phyloP scores from a whole-genome alignment of 64 coral and sea anemone genomes.

The Astreopora myriophthalma region DNA sequence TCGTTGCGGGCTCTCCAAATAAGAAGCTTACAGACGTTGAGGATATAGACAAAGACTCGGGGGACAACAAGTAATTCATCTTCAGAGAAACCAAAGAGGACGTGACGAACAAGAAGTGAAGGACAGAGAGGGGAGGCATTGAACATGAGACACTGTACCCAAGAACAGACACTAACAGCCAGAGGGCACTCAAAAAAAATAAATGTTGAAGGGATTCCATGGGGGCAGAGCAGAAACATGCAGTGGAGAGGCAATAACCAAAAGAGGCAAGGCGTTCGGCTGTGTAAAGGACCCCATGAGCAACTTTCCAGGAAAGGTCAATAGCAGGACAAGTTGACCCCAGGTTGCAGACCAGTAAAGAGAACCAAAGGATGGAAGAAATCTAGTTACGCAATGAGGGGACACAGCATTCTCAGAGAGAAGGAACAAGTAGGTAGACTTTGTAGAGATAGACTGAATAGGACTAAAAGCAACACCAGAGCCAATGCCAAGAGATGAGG shows the following conservation, averaged over 20 bases:
- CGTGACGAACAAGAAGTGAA: background rate
- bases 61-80: background rate
- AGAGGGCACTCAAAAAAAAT: no score
- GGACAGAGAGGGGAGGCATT: background rate
- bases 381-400: background rate
- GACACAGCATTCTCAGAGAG: background rate
- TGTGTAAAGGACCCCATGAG: background rate
- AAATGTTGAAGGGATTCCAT: no score
- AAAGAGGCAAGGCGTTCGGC: background rate
- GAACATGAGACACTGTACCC: background rate
- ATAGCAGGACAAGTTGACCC: no score
- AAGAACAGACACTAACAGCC: background rate
- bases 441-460: background rate
- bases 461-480: no score
- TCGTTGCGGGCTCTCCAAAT: slow-evolving; percentile 10
- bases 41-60: background rate
- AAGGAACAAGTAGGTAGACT: background rate
- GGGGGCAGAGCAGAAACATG: background rate
- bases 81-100: background rate
- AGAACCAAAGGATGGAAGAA: background rate
- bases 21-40: slow-evolving; percentile 5
- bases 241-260: background rate
- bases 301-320: no score
- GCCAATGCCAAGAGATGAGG: background rate
- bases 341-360: no score